Base-by-base conservation (phyloP, 1,140 invertebrate species). In the Copidosoma floridanum region DNA sequence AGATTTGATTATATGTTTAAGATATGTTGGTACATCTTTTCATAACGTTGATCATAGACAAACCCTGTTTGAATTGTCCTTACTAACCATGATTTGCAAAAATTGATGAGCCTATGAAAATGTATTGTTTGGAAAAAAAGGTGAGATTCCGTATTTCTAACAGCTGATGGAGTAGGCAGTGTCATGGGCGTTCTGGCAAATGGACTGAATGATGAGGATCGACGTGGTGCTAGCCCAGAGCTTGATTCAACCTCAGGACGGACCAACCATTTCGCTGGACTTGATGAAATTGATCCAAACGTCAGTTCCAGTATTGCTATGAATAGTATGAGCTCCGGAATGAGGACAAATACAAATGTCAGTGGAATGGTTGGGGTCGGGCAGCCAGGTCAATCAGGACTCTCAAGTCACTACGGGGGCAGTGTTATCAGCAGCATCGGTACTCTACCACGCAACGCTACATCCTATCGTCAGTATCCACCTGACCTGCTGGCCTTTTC, bases 401-500 rank as follows among this genome's bases (percentile, higher is more conserved):
- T 53, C 70, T 69, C 59, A 54, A 77, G 10, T 68, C 68, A 5
- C 80, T 80, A 64, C 66, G 81, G 29, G 75, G 84, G 32, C 74
- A 51, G 21, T 11, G 32, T 24, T 2, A 46, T 52, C 7, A 47
- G 47, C 40, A 14, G 41, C n/a, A n/a, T 57, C 2, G 60, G 53
- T n/a, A 84, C 68, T 66, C 79, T 69, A 65, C 75, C 65, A 0
- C 71, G 74, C 14, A 61, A 78, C n/a, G 78, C 81, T 52, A 73
- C 77, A 7, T 81, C 81, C 62, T 83, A 83, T 26, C 80, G 83
- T 0, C 81, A 82, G 26, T 88, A 88, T 68, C 92, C 91, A 23
- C 92, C 92, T 0, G 92, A 94, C 66, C 77, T 94, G 26, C 76
- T 95, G 38, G 88, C 92, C 0, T 91, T 93, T 66, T 89, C 90